These are phyloP conservation scores for Phyllotreta striolata DNA, from an alignment of 2,888 invertebrate genomes.

Conservation along the genomic window DNA sequence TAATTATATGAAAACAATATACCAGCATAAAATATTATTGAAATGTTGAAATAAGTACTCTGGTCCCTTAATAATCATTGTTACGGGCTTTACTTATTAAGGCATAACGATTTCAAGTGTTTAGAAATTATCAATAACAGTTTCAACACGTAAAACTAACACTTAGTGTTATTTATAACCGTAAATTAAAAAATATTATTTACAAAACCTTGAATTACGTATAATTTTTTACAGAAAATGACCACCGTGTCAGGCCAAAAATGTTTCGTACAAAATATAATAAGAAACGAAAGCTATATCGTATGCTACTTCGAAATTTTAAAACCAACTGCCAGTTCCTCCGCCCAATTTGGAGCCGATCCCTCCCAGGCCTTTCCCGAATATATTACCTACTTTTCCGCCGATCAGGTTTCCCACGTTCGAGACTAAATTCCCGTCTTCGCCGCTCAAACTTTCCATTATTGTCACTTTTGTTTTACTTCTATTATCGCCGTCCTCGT, in stretches of 20 bases:
- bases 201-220: slow-evolving; percentile 35
- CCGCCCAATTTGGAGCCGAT: slow-evolving; percentile 88
- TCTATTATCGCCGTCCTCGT: slow-evolving; percentile 68
- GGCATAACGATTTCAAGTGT: slow-evolving; percentile 28
- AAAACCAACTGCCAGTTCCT: slow-evolving; percentile 86
- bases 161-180: slow-evolving; percentile 34
- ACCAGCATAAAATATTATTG: slow-evolving; percentile 12
- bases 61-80: slow-evolving; percentile 35
- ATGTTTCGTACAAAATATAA: slow-evolving; percentile 35
- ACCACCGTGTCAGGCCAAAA: slow-evolving; percentile 37
- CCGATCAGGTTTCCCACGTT: slow-evolving; percentile 87
- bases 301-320: slow-evolving; percentile 51
- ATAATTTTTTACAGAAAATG: slow-evolving; percentile 37
- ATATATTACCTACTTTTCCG: slow-evolving; percentile 87
- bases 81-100: slow-evolving; percentile 21
- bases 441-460: slow-evolving; percentile 71
- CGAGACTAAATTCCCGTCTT: slow-evolving; percentile 76
- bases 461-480: slow-evolving; percentile 69
- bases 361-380: slow-evolving; percentile 90
- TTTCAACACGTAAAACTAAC: slow-evolving; percentile 34
- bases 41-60: slow-evolving; percentile 24
- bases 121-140: slow-evolving; percentile 33
- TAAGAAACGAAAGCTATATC: slow-evolving; percentile 35
- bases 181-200: slow-evolving; percentile 37
- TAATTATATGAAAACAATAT: slow-evolving; percentile 1